phyloP scores from a whole-genome alignment of 2,888 invertebrate genomes.

The Auanema sp. region DNA sequence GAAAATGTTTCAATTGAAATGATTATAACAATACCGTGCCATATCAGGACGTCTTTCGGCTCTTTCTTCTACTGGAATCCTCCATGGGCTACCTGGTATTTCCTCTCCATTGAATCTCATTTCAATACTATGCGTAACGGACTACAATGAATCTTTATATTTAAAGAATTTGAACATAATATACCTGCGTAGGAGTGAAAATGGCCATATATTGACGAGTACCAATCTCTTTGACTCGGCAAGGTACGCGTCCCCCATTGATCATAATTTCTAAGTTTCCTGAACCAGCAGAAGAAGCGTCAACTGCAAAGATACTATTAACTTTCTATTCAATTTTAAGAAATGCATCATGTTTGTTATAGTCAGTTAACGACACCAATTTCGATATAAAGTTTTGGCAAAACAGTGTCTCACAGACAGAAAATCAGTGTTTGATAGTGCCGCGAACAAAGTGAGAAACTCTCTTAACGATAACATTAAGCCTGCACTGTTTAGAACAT shows the following conservation, averaged over 20 bases:
- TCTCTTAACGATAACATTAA: no score
- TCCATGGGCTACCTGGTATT: slow-evolving; percentile 44
- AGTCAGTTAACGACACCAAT: no score
- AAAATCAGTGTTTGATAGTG: no score
- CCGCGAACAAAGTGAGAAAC: no score
- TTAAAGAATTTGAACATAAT: not conserved
- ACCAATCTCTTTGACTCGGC: slow-evolving; percentile 84
- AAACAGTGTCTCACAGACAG: no score
- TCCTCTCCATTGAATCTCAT: slow-evolving; percentile 81
- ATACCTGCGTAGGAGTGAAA: slow-evolving; percentile 81
- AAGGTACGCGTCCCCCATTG: slow-evolving; percentile 90
- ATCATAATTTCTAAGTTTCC: slow-evolving; percentile 93
- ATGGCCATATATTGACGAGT: slow-evolving; percentile 82
- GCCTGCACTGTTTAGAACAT: no score
- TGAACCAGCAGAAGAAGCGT: slow-evolving; percentile 91
- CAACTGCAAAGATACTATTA: slow-evolving; percentile 74
- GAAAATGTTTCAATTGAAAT: not conserved
- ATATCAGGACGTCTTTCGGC: slow-evolving; percentile 38
- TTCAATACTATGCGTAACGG: slow-evolving; percentile 82
- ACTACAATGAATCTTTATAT: slow-evolving; percentile 66
- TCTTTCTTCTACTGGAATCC: slow-evolving; percentile 37
- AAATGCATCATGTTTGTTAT: no score
- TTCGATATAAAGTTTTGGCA: no score
- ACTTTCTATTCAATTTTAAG: no score
- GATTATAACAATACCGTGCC: slow-evolving; percentile 24